Base-by-base conservation (phyloP, 2,888 invertebrate species). In the Onthophagus sagittarius region DNA sequence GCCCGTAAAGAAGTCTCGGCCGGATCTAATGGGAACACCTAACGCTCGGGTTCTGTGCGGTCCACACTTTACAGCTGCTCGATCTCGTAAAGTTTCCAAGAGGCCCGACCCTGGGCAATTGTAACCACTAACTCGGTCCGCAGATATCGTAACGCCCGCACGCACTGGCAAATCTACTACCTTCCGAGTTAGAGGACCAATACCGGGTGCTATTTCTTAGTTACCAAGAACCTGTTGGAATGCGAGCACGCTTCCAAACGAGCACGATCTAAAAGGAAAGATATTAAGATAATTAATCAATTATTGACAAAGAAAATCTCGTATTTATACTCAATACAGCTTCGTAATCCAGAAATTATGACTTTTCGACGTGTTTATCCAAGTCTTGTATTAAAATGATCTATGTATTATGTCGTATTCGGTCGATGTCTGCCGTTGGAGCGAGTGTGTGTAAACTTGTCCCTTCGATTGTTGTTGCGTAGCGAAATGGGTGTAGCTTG, bases 21-120 rank as follows among this genome's bases (percentile, higher is more conserved):
- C 77, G 76, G 75, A 77, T 78, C 78, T 78, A 79, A 78, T 78
- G 78, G 77, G 76, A 77, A 77, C 78, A 78, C 75, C 77, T 77
- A 79, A 77, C 76, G 77, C 75, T 75, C 75, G 73, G 71, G 77
- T 73, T 77, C 77, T 78, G 79, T 79, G 79, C 78, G 79, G 78
- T 78, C 78, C 76, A 74, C 76, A 76, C 73, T 77, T 78, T 78
- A 78, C 78, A 73, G 71, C 78, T 71, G 63, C 73, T 63, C 73
- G 65, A 70, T 74, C 75, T 78, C 79, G 76, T 79, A 78, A 79
- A 78, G 39, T 53, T 53, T 53, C 9, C 39, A 53, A 23, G 2
- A 23, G 23, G 5, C 73, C 67, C n/a, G 67, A 23, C 67, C 77
- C 76, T 69, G 75, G 72, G 67, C 71, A 74, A 72, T 74, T 67